These are phyloP conservation scores for Heliconius himera DNA, from an alignment of 1,140 invertebrate species.

Conservation along the genomic window DNA sequence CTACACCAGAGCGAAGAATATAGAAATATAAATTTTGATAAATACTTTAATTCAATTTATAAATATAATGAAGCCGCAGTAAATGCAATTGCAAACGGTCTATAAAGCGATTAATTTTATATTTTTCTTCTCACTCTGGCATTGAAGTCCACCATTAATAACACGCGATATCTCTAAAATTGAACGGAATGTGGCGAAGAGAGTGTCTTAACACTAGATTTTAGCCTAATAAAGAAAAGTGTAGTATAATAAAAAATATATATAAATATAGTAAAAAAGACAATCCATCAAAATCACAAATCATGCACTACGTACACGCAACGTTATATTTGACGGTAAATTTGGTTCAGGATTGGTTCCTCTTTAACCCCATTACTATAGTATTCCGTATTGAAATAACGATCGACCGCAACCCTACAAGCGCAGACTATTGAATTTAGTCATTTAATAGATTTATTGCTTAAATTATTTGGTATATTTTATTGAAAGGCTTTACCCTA, in stretches of 20 bases:
- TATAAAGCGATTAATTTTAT: too few species aligned
- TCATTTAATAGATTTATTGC: slow-evolving; percentile 14
- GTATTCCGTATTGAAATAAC: slow-evolving; percentile 25
- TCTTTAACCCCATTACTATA: slow-evolving; percentile 25
- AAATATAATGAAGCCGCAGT: too few species aligned
- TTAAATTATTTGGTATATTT: not conserved
- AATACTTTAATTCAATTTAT: too few species aligned
- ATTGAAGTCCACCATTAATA: too few species aligned
- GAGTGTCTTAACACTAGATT: not conserved
- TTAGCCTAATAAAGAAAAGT: too few species aligned
- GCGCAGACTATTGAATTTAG: slow-evolving; percentile 5
- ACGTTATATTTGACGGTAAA: slow-evolving; percentile 32
- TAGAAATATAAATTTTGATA: too few species aligned
- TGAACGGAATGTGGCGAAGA: rapidly evolving
- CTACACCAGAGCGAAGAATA: too few species aligned
- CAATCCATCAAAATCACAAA: not conserved
- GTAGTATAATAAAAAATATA: too few species aligned
- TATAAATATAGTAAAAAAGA: not conserved
- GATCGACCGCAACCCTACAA: slow-evolving; percentile 13
- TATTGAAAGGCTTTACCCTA: too few species aligned
- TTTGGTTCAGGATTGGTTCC: slow-evolving; percentile 22
- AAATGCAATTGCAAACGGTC: too few species aligned
- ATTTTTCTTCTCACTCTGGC: too few species aligned
- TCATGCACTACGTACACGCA: not conserved
- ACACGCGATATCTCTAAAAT: not conserved